Percentiles rank a stretch among this genome's conserved stretches.
These are phyloP conservation scores for Drosophila santomea DNA, from an alignment of 1,140 invertebrate species.

Conservation along the genomic window DNA sequence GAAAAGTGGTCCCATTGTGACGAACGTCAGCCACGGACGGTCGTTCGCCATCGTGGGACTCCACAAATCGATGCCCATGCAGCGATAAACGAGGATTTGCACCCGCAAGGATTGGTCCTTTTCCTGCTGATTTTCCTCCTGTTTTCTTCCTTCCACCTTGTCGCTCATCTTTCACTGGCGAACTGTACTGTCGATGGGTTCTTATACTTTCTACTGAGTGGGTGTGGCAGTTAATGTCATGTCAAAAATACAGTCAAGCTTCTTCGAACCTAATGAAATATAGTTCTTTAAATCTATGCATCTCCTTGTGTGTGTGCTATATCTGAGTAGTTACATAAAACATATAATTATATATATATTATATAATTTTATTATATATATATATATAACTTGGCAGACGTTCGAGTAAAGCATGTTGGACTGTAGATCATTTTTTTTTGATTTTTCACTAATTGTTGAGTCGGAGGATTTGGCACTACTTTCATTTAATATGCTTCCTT, in stretches of 20 bases:
- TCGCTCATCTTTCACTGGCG: slow-evolving; percentile 12
- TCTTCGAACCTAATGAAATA: neutral
- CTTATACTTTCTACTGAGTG: slow-evolving; percentile 13
- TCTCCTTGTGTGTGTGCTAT: neutral
- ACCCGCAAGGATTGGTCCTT: slow-evolving; percentile 44
- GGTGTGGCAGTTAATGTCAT: slow-evolving; percentile 21
- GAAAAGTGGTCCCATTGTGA: slow-evolving; percentile 27
- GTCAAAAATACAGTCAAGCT: slow-evolving; percentile 1
- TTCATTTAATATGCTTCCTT: slow-evolving; percentile 21
- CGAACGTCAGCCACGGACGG: slow-evolving; percentile 28
- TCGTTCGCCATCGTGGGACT: slow-evolving; percentile 29
- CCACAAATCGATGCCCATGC: slow-evolving; percentile 64
- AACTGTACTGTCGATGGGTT: neutral
- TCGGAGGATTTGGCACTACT: slow-evolving; percentile 25
- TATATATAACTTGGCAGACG: neutral
- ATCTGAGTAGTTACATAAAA: too few species aligned
- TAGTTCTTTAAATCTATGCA: neutral
- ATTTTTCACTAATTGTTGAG: neutral
- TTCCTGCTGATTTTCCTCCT: too few species aligned
- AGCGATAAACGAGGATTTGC: slow-evolving; percentile 52
- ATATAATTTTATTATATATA: too few species aligned
- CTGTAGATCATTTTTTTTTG: slow-evolving; percentile 2
- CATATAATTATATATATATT: too few species aligned
- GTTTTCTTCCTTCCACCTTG: neutral
- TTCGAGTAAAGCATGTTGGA: neutral